Base-by-base conservation (phyloP, 2,113 vertebrate genomes). In the Perca fluviatilis region DNA sequence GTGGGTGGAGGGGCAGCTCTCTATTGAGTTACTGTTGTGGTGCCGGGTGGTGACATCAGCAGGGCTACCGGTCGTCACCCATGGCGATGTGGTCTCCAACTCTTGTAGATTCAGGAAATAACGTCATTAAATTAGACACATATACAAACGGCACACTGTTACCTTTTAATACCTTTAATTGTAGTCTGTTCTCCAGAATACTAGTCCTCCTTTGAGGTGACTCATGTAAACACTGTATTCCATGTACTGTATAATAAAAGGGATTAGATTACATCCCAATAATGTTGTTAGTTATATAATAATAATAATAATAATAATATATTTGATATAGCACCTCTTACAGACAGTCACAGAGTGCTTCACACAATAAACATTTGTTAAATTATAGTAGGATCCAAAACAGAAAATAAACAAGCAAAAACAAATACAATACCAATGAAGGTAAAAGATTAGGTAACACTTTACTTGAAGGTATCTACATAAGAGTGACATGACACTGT, bases 1-100 rank as follows among this genome's bases (percentile, higher is more conserved):
- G 0, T 98, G 94, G 0, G 95, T 93, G 1, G 93, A 58, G 2
- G 98, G 97, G 7, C 97, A 99, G 11, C 83, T 94, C 13, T 87
- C 61, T 2, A 68, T n/a, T 0, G 60, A 53, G 13, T 90, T 92
- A 7, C 77, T 86, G 84, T 70, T 89, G 86, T 30, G 89, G 84
- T 2, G 87, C 47, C 33, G 87, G 13, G 78, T 91, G 13, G 88
- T 91, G 18, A 92, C 47, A 21, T 95, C 93, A 12, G 18, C 70
- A 19, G 88, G 92, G 75, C 53, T 66, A 13, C 40, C 46, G n/a
- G 94, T 82, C 1, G 88, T 93, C 53, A 47, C 27, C 86, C 63
- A 54, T 0, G 80, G 54, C 1, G 77, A 58, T 0, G 75, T 56
- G 9, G 77, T 61, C n/a, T 87, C 73, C 46, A 64, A 8, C 25